phyloP scores from a whole-genome alignment of 2,888 invertebrate species.

The Cephalotes varians region DNA sequence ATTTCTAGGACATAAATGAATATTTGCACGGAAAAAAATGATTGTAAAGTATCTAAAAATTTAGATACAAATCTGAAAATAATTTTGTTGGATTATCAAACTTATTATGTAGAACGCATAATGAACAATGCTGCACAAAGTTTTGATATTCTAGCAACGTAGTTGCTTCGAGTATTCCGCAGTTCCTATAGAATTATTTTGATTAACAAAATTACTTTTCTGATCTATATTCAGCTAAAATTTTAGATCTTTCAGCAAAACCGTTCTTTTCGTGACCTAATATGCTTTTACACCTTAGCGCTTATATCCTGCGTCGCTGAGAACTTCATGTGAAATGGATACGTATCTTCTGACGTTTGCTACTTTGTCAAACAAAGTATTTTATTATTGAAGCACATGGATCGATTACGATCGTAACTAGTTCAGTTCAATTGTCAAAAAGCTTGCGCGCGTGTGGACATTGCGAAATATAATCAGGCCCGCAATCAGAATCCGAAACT shows the following conservation, averaged over 20 bases:
- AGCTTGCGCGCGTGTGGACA: not conserved
- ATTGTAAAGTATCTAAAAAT: too few relatives aligned
- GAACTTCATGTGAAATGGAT: not conserved
- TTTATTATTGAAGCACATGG: constrained; percentile 38
- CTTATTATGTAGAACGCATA: too few relatives aligned
- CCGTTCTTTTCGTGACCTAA: not conserved
- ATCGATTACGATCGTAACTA: constrained; percentile 31
- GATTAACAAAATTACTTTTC: too few relatives aligned
- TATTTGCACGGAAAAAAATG: too few relatives aligned
- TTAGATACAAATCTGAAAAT: too few relatives aligned
- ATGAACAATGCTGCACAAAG: too few relatives aligned
- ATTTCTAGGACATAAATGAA: constrained; percentile 6
- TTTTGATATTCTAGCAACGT: too few relatives aligned
- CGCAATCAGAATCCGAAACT: constrained; percentile 60
- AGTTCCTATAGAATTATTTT: too few relatives aligned
- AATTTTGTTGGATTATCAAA: too few relatives aligned
- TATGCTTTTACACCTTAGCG: not conserved
- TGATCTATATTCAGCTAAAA: too few relatives aligned
- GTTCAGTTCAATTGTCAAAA: constrained; percentile 46
- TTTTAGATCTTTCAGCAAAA: too few relatives aligned
- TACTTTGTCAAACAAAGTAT: constrained; percentile 2
- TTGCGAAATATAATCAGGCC: constrained; percentile 43
- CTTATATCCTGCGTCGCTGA: not conserved
- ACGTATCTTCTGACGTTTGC: not conserved
- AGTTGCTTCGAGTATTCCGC: too few relatives aligned